A percentile compares a stretch with the other conserved stretches of the same genome.
These are phyloP conservation scores for Oryzias melastigma DNA, from an alignment of 2,113 vertebrate species.

Conservation along the genomic window DNA sequence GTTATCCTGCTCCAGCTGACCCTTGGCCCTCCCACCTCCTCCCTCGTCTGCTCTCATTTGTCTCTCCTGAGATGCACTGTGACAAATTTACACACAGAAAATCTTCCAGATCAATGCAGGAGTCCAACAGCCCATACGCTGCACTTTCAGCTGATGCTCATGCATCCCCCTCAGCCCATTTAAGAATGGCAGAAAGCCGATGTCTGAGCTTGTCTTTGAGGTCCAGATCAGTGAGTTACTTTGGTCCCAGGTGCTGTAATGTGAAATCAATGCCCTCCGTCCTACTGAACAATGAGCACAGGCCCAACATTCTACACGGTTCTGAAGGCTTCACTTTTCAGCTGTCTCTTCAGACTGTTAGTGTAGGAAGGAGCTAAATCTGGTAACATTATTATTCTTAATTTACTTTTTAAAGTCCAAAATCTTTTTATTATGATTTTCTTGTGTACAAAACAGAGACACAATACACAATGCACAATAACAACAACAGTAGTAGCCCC, in stretches of 20 bases:
- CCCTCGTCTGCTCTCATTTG: slow-evolving; percentile 23
- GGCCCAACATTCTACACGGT: too few relatives aligned
- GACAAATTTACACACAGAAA: slow-evolving; percentile 28
- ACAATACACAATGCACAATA: too few relatives aligned
- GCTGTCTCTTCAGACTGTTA: too few relatives aligned
- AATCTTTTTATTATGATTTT: too few relatives aligned
- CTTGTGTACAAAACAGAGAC: too few relatives aligned
- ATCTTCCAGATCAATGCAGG: slow-evolving; percentile 59
- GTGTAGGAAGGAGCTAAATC: too few relatives aligned
- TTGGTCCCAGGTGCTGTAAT: slow-evolving; percentile 78
- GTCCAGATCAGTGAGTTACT: slow-evolving; percentile 88
- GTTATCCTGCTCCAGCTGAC: slow-evolving; percentile 12
- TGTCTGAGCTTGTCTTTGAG: slow-evolving; percentile 80
- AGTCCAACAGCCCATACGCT: slow-evolving; percentile 80
- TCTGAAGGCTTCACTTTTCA: too few relatives aligned
- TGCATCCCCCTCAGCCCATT: slow-evolving; percentile 82
- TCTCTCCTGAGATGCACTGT: slow-evolving; percentile 35
- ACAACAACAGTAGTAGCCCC: too few relatives aligned
- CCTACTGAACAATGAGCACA: too few relatives aligned
- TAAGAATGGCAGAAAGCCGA: slow-evolving; percentile 88
- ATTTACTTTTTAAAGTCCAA: too few relatives aligned
- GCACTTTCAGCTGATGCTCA: slow-evolving; percentile 76
- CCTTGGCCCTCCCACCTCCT: slow-evolving; percentile 9
- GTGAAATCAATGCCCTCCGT: slow-evolving; percentile 91
- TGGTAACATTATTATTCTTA: too few relatives aligned